Evolutionary conservation across 1,140 invertebrate genomes (phyloP).

Genomic region (Drosophila fuyamai): DNA sequence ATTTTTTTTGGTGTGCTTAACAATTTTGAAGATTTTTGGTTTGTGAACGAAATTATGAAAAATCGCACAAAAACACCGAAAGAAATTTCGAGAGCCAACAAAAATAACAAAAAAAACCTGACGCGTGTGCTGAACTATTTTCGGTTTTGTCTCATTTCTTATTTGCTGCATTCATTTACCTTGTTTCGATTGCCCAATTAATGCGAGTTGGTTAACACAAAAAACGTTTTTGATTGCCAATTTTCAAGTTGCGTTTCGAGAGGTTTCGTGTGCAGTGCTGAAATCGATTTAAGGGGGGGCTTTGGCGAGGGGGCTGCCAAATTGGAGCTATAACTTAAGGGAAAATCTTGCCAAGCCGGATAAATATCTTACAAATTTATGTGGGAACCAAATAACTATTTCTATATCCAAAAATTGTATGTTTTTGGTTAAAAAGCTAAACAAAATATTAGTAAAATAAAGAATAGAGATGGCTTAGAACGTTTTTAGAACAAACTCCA

Average conservation of each 20-base stretch:
- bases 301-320: neutral
- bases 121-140: conserved; percentile 62
- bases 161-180: conserved; percentile 38
- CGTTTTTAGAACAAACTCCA: too few species aligned
- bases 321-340: neutral
- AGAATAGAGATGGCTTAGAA: too few species aligned
- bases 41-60: conserved; percentile 12
- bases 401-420: too few species aligned
- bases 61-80: conserved; percentile 1
- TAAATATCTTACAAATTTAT: neutral
- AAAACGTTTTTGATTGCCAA: conserved; percentile 54
- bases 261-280: conserved; percentile 39
- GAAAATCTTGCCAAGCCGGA: conserved; percentile 4
- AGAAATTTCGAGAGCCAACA: conserved; percentile 1
- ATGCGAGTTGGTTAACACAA: conserved; percentile 44
- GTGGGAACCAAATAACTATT: neutral
- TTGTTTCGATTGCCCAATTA: conserved; percentile 44
- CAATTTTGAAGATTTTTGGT: neutral
- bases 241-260: conserved; percentile 51
- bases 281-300: conserved; percentile 4
- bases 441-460: too few species aligned
- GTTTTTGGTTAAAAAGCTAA: too few species aligned
- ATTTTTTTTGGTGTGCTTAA: conserved; percentile 35
- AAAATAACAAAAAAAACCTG: conserved; percentile 6
- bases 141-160: conserved; percentile 35